phyloP scores from a whole-genome alignment of 2,113 vertebrate species.

The Mus pahari region DNA sequence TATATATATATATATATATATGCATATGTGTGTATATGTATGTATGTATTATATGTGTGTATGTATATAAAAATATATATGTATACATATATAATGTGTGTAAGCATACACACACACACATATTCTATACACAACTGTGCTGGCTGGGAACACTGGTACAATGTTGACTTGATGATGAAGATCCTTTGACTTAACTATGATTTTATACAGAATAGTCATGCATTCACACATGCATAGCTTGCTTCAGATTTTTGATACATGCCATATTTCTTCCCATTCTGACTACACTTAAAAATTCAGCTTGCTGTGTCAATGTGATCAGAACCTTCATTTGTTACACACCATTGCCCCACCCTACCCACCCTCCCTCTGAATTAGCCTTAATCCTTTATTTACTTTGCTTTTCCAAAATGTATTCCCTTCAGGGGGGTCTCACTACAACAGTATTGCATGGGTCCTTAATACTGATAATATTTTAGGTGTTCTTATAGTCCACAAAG shows the following conservation, averaged over 20 bases:
- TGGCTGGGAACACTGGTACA: neutral
- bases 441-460: neutral
- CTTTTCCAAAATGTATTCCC: neutral
- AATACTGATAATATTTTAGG: neutral
- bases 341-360: neutral
- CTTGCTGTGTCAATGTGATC: neutral
- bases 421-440: neutral
- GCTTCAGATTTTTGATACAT: neutral
- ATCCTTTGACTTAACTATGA: neutral
- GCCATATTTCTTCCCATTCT: neutral
- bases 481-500: neutral
- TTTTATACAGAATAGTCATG: neutral
- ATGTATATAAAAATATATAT: too few relatives aligned
- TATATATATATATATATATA: accelerated
- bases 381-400: neutral
- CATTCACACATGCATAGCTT: neutral
- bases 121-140: neutral
- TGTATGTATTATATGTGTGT: too few relatives aligned
- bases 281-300: neutral
- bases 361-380: neutral
- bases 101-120: too few relatives aligned
- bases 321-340: neutral
- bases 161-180: neutral
- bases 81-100: too few relatives aligned
- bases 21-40: neutral